Conservation (phyloP, 2,888 invertebrate genomes). For the Cryptosula pallasiana region DNA sequence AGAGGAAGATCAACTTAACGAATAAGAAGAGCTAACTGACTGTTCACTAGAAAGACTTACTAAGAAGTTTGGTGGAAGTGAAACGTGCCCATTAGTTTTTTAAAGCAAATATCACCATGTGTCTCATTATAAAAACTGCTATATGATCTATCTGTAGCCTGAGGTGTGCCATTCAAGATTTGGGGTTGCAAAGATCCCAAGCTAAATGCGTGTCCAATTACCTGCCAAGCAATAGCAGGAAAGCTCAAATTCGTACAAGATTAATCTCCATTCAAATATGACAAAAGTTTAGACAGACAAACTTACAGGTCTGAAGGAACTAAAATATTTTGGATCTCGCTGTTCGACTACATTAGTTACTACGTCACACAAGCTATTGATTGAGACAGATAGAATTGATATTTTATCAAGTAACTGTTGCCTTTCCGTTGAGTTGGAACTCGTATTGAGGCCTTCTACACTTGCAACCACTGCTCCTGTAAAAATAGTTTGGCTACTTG, state of each 20-base stretch:
- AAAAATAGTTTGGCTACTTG: background rate
- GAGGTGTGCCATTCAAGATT: background rate
- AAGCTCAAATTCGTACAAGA: no score
- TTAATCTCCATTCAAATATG: no score
- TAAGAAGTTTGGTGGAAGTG: background rate
- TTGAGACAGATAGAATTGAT: background rate
- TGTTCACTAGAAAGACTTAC: no score
- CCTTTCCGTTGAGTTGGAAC: background rate
- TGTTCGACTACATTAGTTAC: background rate
- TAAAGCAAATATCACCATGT: conserved; percentile 15
- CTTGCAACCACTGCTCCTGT: background rate
- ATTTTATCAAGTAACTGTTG: background rate
- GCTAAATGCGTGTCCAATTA: background rate
- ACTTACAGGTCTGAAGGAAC: conserved; percentile 1
- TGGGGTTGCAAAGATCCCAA: background rate
- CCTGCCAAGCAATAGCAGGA: no score
- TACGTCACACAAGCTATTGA: background rate
- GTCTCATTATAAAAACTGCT: background rate
- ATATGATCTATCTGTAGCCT: background rate
- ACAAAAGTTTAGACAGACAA: no score
- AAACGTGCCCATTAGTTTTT: background rate
- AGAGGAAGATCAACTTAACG: no score
- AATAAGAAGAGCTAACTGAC: no score
- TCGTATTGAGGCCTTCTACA: background rate
- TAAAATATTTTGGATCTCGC: background rate